phyloP scores from a whole-genome alignment of 2,797 vertebrate species.

The Oryzias dopingdopingensis region DNA sequence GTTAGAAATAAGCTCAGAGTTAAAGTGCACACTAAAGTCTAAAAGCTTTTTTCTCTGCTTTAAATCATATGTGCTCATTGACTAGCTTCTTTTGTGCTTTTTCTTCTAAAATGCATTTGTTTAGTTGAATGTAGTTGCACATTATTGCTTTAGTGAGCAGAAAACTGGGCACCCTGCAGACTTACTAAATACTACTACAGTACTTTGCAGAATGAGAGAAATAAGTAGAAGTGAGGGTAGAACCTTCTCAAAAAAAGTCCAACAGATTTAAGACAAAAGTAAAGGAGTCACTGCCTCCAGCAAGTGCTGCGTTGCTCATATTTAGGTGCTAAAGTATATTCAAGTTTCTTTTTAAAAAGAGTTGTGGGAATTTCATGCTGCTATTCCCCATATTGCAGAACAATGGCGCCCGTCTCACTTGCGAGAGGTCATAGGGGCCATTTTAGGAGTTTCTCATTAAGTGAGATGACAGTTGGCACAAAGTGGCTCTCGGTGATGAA shows the following conservation, averaged over 20 bases:
- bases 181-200: constrained; percentile 36
- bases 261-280: constrained; percentile 40
- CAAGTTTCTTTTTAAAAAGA: constrained; percentile 39
- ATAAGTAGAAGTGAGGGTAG: constrained; percentile 51
- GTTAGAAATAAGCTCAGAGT: constrained; percentile 18
- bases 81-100: constrained; percentile 61
- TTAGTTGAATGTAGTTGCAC: constrained; percentile 33
- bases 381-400: constrained; percentile 26
- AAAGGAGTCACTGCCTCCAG: constrained; percentile 19
- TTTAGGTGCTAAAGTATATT: constrained; percentile 58
- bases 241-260: constrained; percentile 18
- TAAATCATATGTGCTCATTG: constrained; percentile 37
- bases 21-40: neutral
- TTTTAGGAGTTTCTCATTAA: constrained; percentile 84
- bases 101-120: constrained; percentile 31
- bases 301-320: constrained; percentile 47
- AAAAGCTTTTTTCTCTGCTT: constrained; percentile 3
- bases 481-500: constrained; percentile 84
- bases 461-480: constrained; percentile 80
- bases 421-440: constrained; percentile 48
- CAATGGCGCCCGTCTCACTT: constrained; percentile 1
- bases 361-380: constrained; percentile 51
- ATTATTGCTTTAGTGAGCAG: constrained; percentile 67
- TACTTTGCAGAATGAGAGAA: constrained; percentile 54
- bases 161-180: constrained; percentile 22